Evolutionary conservation across 2,113 vertebrate genomes (phyloP).

Genomic region (Stigmatopora argus): DNA sequence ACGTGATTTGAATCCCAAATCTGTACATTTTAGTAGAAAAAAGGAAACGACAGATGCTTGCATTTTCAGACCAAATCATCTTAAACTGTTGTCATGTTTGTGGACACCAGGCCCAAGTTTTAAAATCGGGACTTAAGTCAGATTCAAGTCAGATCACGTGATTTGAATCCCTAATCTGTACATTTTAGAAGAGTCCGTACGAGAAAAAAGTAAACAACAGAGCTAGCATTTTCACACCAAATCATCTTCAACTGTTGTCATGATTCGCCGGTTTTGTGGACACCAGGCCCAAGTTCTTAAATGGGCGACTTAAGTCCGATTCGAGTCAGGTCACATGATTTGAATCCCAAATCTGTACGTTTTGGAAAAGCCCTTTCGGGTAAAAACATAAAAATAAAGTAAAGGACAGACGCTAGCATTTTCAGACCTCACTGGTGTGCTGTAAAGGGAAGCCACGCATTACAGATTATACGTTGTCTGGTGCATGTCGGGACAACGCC

Average conservation of each 20-base stretch:
- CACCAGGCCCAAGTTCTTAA: conserved; percentile 28
- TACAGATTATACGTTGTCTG: conserved; percentile 48
- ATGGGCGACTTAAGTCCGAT: background rate
- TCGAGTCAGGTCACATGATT: background rate
- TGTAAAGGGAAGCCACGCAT: conserved; percentile 53
- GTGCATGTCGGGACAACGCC: conserved; percentile 37
- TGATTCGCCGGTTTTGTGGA: background rate
- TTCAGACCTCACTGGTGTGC: conserved; percentile 45
- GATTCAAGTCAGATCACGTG: too few relatives aligned
- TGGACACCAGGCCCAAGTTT: too few relatives aligned
- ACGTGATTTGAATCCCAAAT: too few relatives aligned
- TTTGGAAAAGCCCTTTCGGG: background rate
- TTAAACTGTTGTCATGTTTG: too few relatives aligned
- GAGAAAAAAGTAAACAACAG: too few relatives aligned
- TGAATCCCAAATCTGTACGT: background rate
- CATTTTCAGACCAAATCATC: too few relatives aligned
- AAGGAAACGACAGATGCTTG: too few relatives aligned
- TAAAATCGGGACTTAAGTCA: too few relatives aligned
- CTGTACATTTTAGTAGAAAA: too few relatives aligned
- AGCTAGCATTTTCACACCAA: background rate
- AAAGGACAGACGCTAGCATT: conserved; percentile 52
- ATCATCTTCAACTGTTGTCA: background rate
- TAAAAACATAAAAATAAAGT: conserved; percentile 43
- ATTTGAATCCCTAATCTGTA: too few relatives aligned
- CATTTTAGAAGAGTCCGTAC: background rate